A percentile compares a stretch with the other conserved stretches of the same genome.
Evolutionary conservation across 2,888 invertebrate species (phyloP).

Genomic region (Plemyria rubiginata): DNA sequence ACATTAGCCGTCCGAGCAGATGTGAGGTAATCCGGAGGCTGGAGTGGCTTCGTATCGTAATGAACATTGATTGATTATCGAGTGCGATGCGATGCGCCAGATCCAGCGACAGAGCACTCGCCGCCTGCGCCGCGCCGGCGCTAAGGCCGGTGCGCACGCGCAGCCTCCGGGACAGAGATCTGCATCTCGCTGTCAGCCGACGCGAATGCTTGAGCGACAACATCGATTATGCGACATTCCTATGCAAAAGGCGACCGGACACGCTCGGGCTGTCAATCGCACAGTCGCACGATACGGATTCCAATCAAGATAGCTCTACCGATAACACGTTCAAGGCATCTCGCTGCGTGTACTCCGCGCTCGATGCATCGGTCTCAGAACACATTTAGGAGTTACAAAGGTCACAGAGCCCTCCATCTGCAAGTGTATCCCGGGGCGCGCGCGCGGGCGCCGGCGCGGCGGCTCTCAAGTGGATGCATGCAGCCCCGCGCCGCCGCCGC

Average conservation of each 20-base stretch:
- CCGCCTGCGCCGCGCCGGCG: background rate
- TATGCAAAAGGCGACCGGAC: slow-evolving; percentile 9
- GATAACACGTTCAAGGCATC: background rate
- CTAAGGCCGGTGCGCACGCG: background rate
- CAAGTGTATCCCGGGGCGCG: background rate
- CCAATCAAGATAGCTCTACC: background rate
- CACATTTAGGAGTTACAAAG: slow-evolving; percentile 7
- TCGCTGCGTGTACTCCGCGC: background rate
- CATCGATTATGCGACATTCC: slow-evolving; percentile 21
- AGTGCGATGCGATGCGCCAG: slow-evolving; percentile 60
- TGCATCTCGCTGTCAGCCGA: slow-evolving; percentile 9
- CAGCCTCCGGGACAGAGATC: background rate
- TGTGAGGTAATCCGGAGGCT: slow-evolving; percentile 32
- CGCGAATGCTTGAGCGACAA: slow-evolving; percentile 23
- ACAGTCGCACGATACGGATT: background rate
- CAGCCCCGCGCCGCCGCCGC: slow-evolving; percentile 44
- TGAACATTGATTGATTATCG: slow-evolving; percentile 71
- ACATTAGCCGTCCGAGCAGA: slow-evolving; percentile 35
- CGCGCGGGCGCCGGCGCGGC: too few relatives aligned
- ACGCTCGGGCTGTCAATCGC: slow-evolving; percentile 10
- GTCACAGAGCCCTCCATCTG: slow-evolving; percentile 12
- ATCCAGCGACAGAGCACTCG: slow-evolving; percentile 32
- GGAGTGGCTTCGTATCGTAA: slow-evolving; percentile 45
- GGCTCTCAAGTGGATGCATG: slow-evolving; percentile 61
- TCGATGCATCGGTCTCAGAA: background rate